Conservation (phyloP, 2,113 vertebrate genomes). For the Hippocampus zosterae region DNA sequence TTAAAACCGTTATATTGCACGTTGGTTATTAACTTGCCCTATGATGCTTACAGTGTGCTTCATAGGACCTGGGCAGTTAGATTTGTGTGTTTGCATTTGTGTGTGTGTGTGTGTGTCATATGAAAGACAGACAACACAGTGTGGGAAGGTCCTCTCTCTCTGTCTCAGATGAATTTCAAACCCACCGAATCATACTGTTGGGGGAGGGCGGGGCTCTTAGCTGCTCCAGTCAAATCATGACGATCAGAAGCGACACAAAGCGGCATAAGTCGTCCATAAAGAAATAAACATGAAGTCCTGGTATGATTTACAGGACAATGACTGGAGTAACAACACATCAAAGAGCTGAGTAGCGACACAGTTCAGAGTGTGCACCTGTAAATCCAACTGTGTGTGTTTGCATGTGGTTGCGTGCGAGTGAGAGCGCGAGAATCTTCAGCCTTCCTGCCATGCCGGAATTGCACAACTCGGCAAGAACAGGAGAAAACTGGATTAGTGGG, state of each 20-base stretch:
- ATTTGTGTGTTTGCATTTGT: not conserved
- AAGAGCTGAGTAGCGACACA: conserved; percentile 32
- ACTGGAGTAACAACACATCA: conserved; percentile 48
- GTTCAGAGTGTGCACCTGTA: not conserved
- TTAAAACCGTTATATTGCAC: no score
- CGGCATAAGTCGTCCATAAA: conserved; percentile 32
- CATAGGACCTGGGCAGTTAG: not conserved
- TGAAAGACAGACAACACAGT: not conserved
- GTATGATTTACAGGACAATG: conserved; percentile 51
- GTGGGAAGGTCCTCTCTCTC: not conserved
- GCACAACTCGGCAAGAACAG: conserved; percentile 12
- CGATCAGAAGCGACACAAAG: conserved; percentile 40
- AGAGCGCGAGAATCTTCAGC: not conserved
- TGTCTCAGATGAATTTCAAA: conserved; percentile 37
- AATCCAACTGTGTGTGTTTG: not conserved
- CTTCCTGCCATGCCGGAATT: conserved; percentile 26
- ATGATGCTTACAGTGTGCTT: not conserved
- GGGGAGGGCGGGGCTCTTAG: not conserved
- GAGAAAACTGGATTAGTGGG: not conserved
- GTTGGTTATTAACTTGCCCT: not conserved
- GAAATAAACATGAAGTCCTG: conserved; percentile 43
- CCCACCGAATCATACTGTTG: not conserved
- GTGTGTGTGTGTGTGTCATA: no score
- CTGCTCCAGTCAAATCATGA: conserved; percentile 32
- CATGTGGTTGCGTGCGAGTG: no score